Percentiles rank a stretch among this genome's conserved stretches.
Conservation (phyloP, 1,140 invertebrate species). For the Brachionus manjavacas region DNA sequence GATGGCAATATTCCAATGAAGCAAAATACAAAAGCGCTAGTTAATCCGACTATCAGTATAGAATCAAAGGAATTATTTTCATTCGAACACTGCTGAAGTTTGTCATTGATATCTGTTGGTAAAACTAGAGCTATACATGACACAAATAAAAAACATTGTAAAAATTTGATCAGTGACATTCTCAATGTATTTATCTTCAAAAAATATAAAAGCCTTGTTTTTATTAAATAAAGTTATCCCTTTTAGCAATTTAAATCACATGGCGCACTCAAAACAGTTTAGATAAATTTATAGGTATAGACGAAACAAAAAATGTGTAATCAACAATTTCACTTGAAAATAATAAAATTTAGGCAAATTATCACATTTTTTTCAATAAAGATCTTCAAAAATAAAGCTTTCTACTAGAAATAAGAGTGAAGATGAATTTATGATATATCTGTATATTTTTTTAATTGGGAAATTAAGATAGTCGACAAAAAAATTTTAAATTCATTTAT, state of each 20-base stretch:
- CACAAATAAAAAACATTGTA: not conserved
- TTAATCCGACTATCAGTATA: not conserved
- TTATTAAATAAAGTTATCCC: not conserved
- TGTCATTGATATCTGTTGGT: not conserved
- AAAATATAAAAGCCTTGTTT: not conserved
- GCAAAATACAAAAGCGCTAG: constrained; percentile 18
- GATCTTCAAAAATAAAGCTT: not conserved
- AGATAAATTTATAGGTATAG: not conserved
- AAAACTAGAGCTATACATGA: not conserved
- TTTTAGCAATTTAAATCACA: not conserved
- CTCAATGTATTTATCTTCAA: not conserved
- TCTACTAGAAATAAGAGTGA: not conserved
- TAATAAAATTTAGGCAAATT: not conserved
- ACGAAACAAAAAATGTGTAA: not conserved
- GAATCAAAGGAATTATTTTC: not conserved
- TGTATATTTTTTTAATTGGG: not conserved
- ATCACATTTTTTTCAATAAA: not conserved
- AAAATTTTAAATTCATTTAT: not conserved
- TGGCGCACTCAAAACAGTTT: not conserved
- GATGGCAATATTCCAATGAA: constrained; percentile 37
- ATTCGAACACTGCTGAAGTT: not conserved
- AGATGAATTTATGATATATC: not conserved
- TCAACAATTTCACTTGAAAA: not conserved
- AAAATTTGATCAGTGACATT: not conserved
- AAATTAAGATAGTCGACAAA: not conserved